Base-by-base conservation (phyloP, 1,140 invertebrate genomes). In the Daktulosphaira vitifoliae region DNA sequence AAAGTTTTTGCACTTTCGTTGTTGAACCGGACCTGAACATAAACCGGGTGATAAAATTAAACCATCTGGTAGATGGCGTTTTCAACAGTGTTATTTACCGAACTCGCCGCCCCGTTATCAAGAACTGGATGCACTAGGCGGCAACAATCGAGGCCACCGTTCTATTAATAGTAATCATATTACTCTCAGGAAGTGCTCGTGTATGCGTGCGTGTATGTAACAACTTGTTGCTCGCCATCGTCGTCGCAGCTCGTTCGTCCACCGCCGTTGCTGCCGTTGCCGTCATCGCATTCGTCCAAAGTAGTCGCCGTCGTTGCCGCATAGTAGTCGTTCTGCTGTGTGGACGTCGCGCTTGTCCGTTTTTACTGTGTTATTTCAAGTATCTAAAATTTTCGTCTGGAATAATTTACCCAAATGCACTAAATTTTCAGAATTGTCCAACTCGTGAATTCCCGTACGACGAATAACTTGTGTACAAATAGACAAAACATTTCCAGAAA, bases 151-250 rank as follows among this genome's bases (percentile, higher is more conserved):
- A 59, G 54, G 54, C 54, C 54, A 44, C 39, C n/a, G 54, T 26
- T 59, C 54, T 59, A 59, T 59, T 59, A 59, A 59, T 59, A 59
- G 54, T 26, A 59, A 59, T 59, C 54, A 18, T 59, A 59, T 59
- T 38, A 59, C 54, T 59, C 54, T 59, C 54, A 44, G 54, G 39
- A 59, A 44, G 39, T 59, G 39, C 39, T 4, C 20, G 15, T 39
- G n/a, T 25, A 7, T 18, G 48, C 39, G 29, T 51, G 29, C n/a
- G 23, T 65, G 22, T 38, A 20, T 29, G n/a, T 11, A 13, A 13
- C 22, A 39, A 33, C 37, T 26, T 52, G 16, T 51, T 23, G 49
- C 49, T 23, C 49, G 18, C 18, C 16, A 13, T 22, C 20, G n/a
- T 23, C 49, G 18, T 13, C 16, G 18, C n/a, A 4, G n/a, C 44